Evolutionary conservation across 2,888 invertebrate genomes (phyloP).

Genomic region (Alcis repandata): DNA sequence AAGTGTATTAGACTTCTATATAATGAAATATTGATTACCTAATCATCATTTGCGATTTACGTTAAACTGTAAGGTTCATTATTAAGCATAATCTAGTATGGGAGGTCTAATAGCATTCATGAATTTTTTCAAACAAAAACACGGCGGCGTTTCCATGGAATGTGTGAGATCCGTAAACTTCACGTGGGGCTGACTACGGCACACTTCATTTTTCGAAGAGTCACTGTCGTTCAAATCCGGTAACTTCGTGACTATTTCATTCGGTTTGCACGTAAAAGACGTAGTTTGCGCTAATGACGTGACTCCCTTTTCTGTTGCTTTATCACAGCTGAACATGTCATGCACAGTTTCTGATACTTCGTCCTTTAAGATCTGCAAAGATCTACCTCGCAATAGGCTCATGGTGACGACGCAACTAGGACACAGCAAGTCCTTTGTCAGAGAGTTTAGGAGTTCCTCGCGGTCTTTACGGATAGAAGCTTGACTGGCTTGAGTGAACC

Average conservation of each 20-base stretch:
- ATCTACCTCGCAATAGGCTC: constrained; percentile 54
- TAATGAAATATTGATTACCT: too few relatives aligned
- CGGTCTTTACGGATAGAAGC: constrained; percentile 32
- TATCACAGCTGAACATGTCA: constrained; percentile 55
- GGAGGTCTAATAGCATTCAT: constrained; percentile 71
- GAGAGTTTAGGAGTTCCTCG: constrained; percentile 29
- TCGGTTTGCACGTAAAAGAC: constrained; percentile 49
- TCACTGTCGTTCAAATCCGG: constrained; percentile 47
- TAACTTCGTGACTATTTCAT: constrained; percentile 44
- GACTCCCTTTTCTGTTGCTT: constrained; percentile 54
- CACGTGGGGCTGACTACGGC: constrained; percentile 50
- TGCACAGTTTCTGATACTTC: constrained; percentile 61
- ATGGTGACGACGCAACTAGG: constrained; percentile 64
- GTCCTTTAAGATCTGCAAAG: constrained; percentile 65
- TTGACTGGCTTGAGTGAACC: constrained; percentile 43
- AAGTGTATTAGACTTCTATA: background rate
- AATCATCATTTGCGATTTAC: background rate
- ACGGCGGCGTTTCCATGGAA: constrained; percentile 45
- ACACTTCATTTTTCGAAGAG: constrained; percentile 25
- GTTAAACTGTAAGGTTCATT: too few relatives aligned
- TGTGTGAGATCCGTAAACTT: constrained; percentile 42
- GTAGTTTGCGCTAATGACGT: constrained; percentile 55
- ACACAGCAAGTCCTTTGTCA: constrained; percentile 54
- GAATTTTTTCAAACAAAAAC: constrained; percentile 64
- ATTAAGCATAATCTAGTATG: constrained; percentile 24